phyloP scores from a whole-genome alignment of 2,888 invertebrate species.

The Chrysolina haemoptera region DNA sequence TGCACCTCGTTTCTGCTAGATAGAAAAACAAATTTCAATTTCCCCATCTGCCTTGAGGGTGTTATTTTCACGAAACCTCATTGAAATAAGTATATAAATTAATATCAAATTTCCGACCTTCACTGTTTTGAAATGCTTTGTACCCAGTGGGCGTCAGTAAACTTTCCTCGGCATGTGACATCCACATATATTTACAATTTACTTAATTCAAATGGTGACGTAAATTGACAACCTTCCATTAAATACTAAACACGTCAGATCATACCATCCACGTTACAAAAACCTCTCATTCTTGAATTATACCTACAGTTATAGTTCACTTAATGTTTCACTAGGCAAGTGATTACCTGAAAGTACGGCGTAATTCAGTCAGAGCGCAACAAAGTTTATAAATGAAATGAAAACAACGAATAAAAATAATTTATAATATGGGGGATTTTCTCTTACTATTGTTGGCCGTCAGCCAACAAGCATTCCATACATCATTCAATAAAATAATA shows the following conservation, averaged over 20 bases:
- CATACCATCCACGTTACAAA: not conserved
- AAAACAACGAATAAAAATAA: conserved; percentile 43
- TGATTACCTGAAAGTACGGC: conserved; percentile 27
- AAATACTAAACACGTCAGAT: not conserved
- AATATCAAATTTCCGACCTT: no score
- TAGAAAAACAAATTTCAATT: no score
- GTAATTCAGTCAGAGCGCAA: conserved; percentile 30
- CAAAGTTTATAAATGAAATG: conserved; percentile 41
- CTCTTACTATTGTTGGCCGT: conserved; percentile 32
- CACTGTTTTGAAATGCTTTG: no score
- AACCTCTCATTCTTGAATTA: conserved; percentile 1
- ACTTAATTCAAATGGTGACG: not conserved
- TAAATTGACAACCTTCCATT: not conserved
- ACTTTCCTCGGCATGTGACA: not conserved
- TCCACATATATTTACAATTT: not conserved
- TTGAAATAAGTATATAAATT: no score
- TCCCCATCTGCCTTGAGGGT: no score
- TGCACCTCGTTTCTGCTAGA: no score
- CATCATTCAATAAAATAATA: conserved; percentile 47
- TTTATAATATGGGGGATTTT: conserved; percentile 36
- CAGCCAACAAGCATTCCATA: conserved; percentile 34
- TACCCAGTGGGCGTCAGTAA: no score
- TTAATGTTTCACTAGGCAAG: conserved; percentile 15
- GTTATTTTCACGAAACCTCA: no score
- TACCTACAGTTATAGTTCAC: conserved; percentile 21